phyloP scores from a whole-genome alignment of 2,888 invertebrate species.

The Drosophila neutralis region DNA sequence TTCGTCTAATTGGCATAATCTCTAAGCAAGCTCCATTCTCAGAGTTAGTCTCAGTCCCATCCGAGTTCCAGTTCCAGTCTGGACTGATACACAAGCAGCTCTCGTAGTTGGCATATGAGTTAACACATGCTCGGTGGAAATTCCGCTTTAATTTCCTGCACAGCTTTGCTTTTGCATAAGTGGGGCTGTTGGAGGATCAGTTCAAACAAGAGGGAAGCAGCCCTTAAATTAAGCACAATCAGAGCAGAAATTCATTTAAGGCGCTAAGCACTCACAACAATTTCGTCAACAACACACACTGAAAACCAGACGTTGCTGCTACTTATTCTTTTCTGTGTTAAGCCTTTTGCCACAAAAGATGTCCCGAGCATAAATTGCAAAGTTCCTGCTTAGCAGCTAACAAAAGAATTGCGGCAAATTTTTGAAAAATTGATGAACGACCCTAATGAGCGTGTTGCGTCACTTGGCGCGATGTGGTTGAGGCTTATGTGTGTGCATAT shows the following conservation, averaged over 20 bases:
- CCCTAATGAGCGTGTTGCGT: slow-evolving; percentile 54
- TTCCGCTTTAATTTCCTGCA: slow-evolving; percentile 59
- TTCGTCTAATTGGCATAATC: slow-evolving; percentile 53
- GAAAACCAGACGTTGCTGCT: slow-evolving; percentile 16
- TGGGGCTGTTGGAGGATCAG: slow-evolving; percentile 4
- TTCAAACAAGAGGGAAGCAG: slow-evolving; percentile 9
- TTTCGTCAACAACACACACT: slow-evolving; percentile 58
- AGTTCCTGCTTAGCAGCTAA: slow-evolving; percentile 26
- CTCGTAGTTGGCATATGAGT: slow-evolving; percentile 49
- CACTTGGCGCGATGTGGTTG: slow-evolving; percentile 5
- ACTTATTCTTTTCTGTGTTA: slow-evolving; percentile 19
- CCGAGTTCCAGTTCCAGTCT: not conserved
- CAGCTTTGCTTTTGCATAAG: slow-evolving; percentile 56
- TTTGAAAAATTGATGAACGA: slow-evolving; percentile 52
- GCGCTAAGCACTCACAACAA: slow-evolving; percentile 75
- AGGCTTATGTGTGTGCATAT: slow-evolving; percentile 1
- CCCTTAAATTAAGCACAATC: slow-evolving; percentile 75
- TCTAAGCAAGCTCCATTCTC: slow-evolving; percentile 11
- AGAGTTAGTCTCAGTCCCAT: not conserved
- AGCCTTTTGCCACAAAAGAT: slow-evolving; percentile 41
- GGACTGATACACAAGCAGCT: not conserved
- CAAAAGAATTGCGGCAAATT: slow-evolving; percentile 44
- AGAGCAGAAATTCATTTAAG: slow-evolving; percentile 80
- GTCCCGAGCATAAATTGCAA: slow-evolving; percentile 54
- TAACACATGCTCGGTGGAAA: slow-evolving; percentile 73